Conservation (phyloP, 53 echinoderm and acorn worm species). For the Arbacia lixula region DNA sequence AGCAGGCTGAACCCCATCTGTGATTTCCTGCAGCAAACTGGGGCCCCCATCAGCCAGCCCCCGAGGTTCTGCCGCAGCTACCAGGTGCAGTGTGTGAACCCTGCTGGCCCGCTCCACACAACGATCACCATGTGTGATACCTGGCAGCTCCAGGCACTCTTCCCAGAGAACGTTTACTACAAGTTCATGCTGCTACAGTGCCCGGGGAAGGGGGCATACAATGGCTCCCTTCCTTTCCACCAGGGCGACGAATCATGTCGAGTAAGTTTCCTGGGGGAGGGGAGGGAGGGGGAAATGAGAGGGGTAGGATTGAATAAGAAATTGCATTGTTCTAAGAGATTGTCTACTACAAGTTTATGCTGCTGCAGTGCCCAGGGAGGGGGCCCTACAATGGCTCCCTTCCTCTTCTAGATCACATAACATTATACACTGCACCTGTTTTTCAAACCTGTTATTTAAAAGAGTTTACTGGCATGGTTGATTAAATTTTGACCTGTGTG, state of each 20-base stretch:
- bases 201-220: constrained; percentile 63
- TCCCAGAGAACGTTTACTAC: constrained; percentile 54
- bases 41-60: background rate
- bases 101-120: background rate
- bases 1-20: constrained; percentile 42
- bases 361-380: constrained; percentile 83
- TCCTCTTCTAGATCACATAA: too few relatives aligned
- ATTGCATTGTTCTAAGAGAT: constrained; percentile 11
- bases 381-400: constrained; percentile 34
- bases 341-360: constrained; percentile 71
- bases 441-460: background rate
- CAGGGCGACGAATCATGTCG: constrained; percentile 34
- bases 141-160: constrained; percentile 6
- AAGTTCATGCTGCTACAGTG: constrained; percentile 85
- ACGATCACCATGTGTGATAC: background rate
- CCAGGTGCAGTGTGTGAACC: constrained; percentile 12
- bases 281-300: too few relatives aligned
- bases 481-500: too few relatives aligned
- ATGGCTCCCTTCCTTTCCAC: background rate
- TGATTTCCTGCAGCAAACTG: constrained; percentile 34
- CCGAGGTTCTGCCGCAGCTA: constrained; percentile 33
- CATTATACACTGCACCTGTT: too few relatives aligned
- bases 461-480: too few relatives aligned
- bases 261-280: constrained; percentile 40
- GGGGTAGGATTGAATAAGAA: too few relatives aligned